Percentiles rank a stretch among this genome's conserved stretches.
phyloP scores from a whole-genome alignment of 2,113 vertebrate genomes.

The Melanostigma gelatinosum region DNA sequence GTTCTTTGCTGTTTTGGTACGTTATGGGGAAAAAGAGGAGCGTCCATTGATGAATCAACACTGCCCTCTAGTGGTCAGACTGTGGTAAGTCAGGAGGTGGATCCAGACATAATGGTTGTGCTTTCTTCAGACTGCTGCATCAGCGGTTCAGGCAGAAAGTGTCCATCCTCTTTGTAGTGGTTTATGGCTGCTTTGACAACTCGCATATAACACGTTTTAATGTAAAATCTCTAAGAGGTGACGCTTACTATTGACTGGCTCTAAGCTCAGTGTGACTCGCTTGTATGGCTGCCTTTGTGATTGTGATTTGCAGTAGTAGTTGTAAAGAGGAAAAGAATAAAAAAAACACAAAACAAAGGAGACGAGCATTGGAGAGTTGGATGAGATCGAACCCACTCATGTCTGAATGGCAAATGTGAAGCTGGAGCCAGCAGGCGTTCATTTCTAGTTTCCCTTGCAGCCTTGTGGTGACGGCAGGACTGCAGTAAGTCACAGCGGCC shows the following conservation, averaged over 20 bases:
- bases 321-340: too few relatives aligned
- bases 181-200: neutral
- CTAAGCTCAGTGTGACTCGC: neutral
- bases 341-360: too few relatives aligned
- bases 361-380: neutral
- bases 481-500: too few relatives aligned
- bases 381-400: neutral
- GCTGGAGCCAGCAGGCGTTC: neutral
- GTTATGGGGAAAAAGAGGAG: neutral
- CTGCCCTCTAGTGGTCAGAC: slow-evolving; percentile 59
- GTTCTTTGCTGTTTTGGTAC: neutral
- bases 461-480: too few relatives aligned
- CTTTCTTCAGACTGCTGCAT: neutral
- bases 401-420: neutral
- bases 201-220: neutral
- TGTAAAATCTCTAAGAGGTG: neutral
- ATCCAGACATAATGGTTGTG: neutral
- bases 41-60: slow-evolving; percentile 20
- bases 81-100: neutral
- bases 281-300: neutral
- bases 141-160: neutral
- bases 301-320: neutral
- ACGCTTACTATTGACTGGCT: neutral
- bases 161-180: neutral
- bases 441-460: too few relatives aligned